A percentile compares a stretch with the other conserved stretches of the same genome.
These are phyloP conservation scores for Turritopsis dohrnii DNA, from an alignment of 30 jellyfish, hydroid and myxozoan genomes.

Conservation along the genomic window DNA sequence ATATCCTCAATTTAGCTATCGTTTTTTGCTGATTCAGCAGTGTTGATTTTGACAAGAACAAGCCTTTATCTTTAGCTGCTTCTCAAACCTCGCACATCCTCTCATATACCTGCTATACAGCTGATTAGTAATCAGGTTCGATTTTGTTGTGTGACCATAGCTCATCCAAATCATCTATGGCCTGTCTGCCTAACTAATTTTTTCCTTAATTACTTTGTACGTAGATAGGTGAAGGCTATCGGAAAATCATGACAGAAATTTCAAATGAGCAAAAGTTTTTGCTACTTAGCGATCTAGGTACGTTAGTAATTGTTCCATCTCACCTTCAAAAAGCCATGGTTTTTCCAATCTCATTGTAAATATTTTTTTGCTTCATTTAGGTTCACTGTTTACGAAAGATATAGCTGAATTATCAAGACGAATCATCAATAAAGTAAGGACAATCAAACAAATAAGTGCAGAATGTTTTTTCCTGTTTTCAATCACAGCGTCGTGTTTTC, in stretches of 20 bases:
- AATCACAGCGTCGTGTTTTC: background rate
- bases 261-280: conserved; percentile 32
- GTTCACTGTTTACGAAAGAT: conserved; percentile 37
- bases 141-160: no score
- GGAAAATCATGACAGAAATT: conserved; percentile 35
- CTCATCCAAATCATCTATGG: background rate
- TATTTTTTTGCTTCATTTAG: conserved; percentile 1
- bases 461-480: no score
- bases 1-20: background rate
- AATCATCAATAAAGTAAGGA: conserved; percentile 35
- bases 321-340: background rate
- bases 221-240: conserved; percentile 25
- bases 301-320: background rate
- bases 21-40: background rate
- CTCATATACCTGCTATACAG: conserved; percentile 31
- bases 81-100: conserved; percentile 27
- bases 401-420: conserved; percentile 39
- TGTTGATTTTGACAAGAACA: background rate
- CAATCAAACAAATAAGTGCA: background rate
- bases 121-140: conserved; percentile 17
- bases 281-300: conserved; percentile 40
- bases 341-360: background rate
- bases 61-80: conserved; percentile 19
- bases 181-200: background rate
- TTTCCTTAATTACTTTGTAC: background rate